These are phyloP conservation scores for Atractosteus spatula DNA, from an alignment of 2,113 vertebrate genomes.

Conservation along the genomic window DNA sequence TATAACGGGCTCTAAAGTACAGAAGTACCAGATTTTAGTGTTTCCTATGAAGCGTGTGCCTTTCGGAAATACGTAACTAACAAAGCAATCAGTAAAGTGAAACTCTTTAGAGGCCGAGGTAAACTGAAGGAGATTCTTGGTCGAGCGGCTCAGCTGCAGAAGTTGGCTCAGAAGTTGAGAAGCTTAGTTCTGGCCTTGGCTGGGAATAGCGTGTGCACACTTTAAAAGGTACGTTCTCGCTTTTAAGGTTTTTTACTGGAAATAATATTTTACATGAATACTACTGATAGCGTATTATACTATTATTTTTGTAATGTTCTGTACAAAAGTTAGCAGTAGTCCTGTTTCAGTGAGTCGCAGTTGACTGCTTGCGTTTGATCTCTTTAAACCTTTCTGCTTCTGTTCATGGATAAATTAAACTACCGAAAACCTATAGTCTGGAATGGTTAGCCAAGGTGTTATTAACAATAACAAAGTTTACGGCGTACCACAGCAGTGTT, in stretches of 20 bases:
- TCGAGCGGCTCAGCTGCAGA: not conserved
- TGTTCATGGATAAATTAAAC: no score
- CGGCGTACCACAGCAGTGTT: no score
- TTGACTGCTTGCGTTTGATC: no score
- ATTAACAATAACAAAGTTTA: no score
- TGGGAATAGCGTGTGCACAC: not conserved
- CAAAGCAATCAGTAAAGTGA: not conserved
- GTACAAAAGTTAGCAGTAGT: no score
- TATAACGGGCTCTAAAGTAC: not conserved
- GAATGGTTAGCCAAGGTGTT: no score
- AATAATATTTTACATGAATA: no score
- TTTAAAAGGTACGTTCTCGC: not conserved
- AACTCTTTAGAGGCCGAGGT: not conserved
- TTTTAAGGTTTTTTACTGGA: not conserved
- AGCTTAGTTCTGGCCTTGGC: slow-evolving; percentile 20
- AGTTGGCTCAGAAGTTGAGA: slow-evolving; percentile 21
- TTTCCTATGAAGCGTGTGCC: not conserved
- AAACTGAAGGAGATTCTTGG: not conserved
- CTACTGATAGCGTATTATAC: no score
- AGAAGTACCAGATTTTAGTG: not conserved
- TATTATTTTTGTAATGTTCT: no score
- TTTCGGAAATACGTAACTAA: not conserved
- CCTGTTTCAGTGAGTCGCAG: no score
- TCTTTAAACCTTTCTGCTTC: no score
- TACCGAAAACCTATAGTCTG: no score